A percentile compares a stretch with the other conserved stretches of the same genome.
Evolutionary conservation across 2,888 invertebrate species (phyloP).

Genomic region (Tetranychus truncatus): DNA sequence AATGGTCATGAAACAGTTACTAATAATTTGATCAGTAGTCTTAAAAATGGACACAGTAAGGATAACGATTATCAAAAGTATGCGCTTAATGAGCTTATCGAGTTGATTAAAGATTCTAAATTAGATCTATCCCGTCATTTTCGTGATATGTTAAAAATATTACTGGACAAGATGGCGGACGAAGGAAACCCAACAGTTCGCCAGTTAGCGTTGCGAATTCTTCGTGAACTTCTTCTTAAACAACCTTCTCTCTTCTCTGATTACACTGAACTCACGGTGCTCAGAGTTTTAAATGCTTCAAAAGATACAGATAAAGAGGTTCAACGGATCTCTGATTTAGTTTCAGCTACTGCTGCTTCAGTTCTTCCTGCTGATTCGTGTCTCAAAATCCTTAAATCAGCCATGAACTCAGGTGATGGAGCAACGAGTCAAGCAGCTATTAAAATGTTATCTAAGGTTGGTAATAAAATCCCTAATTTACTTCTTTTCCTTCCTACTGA

Average conservation of each 20-base stretch:
- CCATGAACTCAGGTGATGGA: conserved; percentile 67
- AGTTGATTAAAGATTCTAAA: conserved; percentile 1
- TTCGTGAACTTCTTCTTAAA: conserved; percentile 65
- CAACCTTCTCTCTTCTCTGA: conserved; percentile 57
- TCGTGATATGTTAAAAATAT: conserved; percentile 12
- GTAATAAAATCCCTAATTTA: not conserved
- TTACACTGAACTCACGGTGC: conserved; percentile 72
- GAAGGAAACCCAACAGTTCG: conserved; percentile 11
- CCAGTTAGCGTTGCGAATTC: conserved; percentile 43
- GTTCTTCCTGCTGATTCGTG: conserved; percentile 62
- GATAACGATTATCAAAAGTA: not conserved
- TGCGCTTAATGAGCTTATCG: not conserved
- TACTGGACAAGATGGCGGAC: conserved; percentile 15
- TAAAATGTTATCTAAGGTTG: conserved; percentile 53
- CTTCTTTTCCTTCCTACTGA: conserved; percentile 2
- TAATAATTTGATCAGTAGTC: not conserved
- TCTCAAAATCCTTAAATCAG: conserved; percentile 55
- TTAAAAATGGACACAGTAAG: not conserved
- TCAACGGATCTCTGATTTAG: conserved; percentile 64
- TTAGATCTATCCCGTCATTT: not conserved
- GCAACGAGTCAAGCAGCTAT: conserved; percentile 78
- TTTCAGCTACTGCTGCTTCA: conserved; percentile 41
- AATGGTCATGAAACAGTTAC: not conserved
- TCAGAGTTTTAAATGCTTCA: conserved; percentile 73
- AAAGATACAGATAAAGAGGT: conserved; percentile 41